Conservation (phyloP, 2,888 invertebrate species). For the Chrysomela aeneicollis region DNA sequence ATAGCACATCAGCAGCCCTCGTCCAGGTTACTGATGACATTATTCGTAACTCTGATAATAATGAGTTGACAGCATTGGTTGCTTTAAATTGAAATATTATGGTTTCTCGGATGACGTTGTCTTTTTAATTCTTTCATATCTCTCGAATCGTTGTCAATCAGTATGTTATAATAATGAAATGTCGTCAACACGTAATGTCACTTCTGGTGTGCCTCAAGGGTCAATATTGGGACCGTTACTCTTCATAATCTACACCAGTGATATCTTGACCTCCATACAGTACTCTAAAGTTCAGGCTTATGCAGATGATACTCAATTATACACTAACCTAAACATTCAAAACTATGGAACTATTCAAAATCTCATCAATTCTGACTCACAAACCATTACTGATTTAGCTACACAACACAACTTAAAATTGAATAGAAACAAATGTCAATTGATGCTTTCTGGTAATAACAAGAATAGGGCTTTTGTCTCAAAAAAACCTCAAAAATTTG, state of each 20-base stretch:
- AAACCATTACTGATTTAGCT: neutral
- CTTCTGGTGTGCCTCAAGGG: slow-evolving; percentile 10
- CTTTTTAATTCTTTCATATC: neutral
- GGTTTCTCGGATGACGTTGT: slow-evolving; percentile 8
- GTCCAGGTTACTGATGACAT: neutral
- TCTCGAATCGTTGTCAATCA: slow-evolving; percentile 6
- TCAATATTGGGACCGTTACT: neutral
- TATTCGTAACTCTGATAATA: neutral
- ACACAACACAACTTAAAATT: neutral
- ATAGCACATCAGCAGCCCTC: neutral
- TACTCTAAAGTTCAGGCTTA: neutral
- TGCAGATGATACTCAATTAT: no score
- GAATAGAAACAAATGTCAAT: neutral
- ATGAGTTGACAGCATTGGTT: neutral
- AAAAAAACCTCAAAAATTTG: neutral
- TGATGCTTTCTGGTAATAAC: neutral
- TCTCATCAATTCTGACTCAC: neutral
- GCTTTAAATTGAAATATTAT: slow-evolving; percentile 6
- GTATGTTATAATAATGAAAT: slow-evolving; percentile 16
- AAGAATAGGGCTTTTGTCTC: neutral
- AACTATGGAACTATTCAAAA: neutral
- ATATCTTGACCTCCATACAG: neutral
- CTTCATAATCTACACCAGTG: neutral
- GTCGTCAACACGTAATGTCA: neutral
- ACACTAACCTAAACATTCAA: no score